These are phyloP conservation scores for human DNA, from an alignment of 2,113 vertebrate species.

Conservation along the genomic window GRCh38 chr7:51267001-51267500, in stretches of 20 bases:
- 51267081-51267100: neutral
- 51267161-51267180: neutral
- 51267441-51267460: neutral
- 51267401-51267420: neutral
- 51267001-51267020: neutral
- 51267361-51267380: neutral
- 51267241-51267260: neutral
- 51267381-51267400: neutral
- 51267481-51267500: neutral
- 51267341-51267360: neutral
- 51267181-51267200: neutral
- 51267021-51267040: neutral
- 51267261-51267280: neutral
- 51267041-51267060: neutral
- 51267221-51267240: neutral
- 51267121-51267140: neutral
- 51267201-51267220: neutral
- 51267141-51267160: neutral
- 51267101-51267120: too few relatives aligned
- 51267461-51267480: neutral
- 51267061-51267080: too few relatives aligned
- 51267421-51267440: neutral
- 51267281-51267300: too few relatives aligned
- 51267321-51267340: neutral
- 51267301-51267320: too few relatives aligned